Evolutionary conservation across 2,797 vertebrate genomes (phyloP).

Genomic region (Brachyrhaphis roseni): DNA sequence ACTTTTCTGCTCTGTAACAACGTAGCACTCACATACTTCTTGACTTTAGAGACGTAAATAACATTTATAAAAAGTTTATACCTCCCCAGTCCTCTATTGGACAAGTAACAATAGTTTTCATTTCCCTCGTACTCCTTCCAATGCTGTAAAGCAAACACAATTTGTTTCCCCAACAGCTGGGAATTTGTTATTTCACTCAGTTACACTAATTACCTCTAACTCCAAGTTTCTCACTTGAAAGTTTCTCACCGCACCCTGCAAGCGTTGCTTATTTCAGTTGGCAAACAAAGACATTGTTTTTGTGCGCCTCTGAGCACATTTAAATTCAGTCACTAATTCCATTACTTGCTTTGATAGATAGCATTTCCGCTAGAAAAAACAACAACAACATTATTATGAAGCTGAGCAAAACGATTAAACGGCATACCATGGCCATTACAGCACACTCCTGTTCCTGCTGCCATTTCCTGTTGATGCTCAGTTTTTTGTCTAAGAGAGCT

Average conservation of each 20-base stretch:
- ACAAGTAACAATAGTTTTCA: background rate
- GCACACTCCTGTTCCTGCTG: slow-evolving; percentile 49
- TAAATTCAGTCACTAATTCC: slow-evolving; percentile 48
- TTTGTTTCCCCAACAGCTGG: slow-evolving; percentile 7
- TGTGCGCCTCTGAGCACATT: slow-evolving; percentile 31
- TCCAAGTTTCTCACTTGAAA: slow-evolving; percentile 12
- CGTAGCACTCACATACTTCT: background rate
- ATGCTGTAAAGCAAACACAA: slow-evolving; percentile 6
- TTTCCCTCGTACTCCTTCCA: background rate
- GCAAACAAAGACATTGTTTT: slow-evolving; percentile 60
- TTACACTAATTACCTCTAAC: slow-evolving; percentile 20
- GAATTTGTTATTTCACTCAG: slow-evolving; percentile 16
- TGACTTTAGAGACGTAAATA: background rate
- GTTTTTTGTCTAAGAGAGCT: slow-evolving; percentile 27
- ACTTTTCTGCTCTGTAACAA: background rate
- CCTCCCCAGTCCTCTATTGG: background rate
- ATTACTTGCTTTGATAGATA: slow-evolving; percentile 37
- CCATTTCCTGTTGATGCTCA: slow-evolving; percentile 68
- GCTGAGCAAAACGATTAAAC: slow-evolving; percentile 62
- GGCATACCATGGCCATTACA: slow-evolving; percentile 62
- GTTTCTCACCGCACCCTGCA: slow-evolving; percentile 29
- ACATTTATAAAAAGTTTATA: background rate
- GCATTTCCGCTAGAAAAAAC: slow-evolving; percentile 52
- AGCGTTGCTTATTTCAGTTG: slow-evolving; percentile 52
- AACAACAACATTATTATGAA: slow-evolving; percentile 25